A percentile compares a stretch with the other conserved stretches of the same genome.
Evolutionary conservation across 2,797 vertebrate genomes (phyloP).

Genomic region (Macropus fuliginosus): DNA sequence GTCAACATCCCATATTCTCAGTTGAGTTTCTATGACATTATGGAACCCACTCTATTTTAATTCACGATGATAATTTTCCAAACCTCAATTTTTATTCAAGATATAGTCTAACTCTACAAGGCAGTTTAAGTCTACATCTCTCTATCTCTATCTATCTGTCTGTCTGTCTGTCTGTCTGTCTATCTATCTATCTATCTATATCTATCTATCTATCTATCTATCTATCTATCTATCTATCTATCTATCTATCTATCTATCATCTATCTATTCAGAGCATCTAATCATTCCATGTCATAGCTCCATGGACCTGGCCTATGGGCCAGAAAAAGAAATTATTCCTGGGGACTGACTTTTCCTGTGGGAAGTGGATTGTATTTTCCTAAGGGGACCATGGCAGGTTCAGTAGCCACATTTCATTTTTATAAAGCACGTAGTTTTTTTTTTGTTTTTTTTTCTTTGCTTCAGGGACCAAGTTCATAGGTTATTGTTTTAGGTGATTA

Average conservation of each 20-base stretch:
- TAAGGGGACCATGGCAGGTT: constrained; percentile 49
- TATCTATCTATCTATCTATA: no score
- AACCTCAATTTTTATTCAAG: constrained; percentile 64
- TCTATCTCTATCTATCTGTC: no score
- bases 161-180: no score
- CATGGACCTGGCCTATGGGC: constrained; percentile 54
- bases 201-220: no score
- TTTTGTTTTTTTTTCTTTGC: constrained; percentile 18
- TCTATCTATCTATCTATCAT: neutral
- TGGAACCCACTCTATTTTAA: constrained; percentile 59
- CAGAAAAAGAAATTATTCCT: constrained; percentile 40
- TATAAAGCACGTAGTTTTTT: neutral
- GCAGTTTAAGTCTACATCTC: neutral
- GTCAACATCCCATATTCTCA: neutral
- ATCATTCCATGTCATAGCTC: constrained; percentile 15
- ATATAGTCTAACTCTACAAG: constrained; percentile 40
- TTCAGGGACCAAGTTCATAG: constrained; percentile 51
- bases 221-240: no score
- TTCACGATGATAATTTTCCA: constrained; percentile 50
- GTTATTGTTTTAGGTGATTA: constrained; percentile 56
- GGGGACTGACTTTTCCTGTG: constrained; percentile 57
- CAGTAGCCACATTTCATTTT: constrained; percentile 67
- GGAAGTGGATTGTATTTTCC: constrained; percentile 67
- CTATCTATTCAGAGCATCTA: constrained; percentile 3
- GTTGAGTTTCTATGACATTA: neutral